Conservation (phyloP, 2,113 vertebrate species). For the Plotosus lineatus region DNA sequence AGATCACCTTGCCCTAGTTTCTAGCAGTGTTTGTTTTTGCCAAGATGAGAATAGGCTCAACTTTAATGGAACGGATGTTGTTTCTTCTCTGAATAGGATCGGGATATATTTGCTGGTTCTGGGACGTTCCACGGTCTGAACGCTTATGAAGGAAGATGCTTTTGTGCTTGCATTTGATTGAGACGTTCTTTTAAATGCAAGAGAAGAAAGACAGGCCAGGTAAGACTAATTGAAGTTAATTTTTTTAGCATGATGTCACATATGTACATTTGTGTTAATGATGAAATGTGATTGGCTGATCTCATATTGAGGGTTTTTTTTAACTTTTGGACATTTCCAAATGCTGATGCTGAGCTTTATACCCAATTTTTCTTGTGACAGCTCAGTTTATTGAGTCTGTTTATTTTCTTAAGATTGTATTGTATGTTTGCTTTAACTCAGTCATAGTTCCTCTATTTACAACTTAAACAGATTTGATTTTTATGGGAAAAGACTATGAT, state of each 20-base stretch:
- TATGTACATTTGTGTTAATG: not conserved
- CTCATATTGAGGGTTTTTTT: not conserved
- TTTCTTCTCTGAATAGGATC: not conserved
- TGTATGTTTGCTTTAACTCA: not conserved
- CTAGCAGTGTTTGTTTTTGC: not conserved
- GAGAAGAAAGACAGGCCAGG: not conserved
- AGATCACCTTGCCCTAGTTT: constrained; percentile 10
- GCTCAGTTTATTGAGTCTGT: not conserved
- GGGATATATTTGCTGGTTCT: not conserved
- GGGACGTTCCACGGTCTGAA: not conserved
- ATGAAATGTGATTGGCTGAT: not conserved
- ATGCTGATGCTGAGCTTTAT: not conserved
- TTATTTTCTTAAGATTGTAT: not conserved
- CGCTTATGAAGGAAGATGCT: not conserved
- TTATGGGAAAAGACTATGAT: not conserved
- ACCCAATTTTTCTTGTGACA: not conserved
- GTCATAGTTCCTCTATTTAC: not conserved
- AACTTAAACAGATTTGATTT: not conserved
- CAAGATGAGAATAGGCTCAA: not conserved
- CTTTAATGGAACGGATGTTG: not conserved
- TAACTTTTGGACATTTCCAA: not conserved
- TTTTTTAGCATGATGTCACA: not conserved
- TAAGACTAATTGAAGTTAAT: not conserved
- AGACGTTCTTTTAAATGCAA: not conserved
- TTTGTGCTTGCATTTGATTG: not conserved